Evolutionary conservation across 2,113 vertebrate genomes (phyloP), one percentile per base, ranked within the genome.

Genomic region (Ctenodactylus gundi): DNA sequence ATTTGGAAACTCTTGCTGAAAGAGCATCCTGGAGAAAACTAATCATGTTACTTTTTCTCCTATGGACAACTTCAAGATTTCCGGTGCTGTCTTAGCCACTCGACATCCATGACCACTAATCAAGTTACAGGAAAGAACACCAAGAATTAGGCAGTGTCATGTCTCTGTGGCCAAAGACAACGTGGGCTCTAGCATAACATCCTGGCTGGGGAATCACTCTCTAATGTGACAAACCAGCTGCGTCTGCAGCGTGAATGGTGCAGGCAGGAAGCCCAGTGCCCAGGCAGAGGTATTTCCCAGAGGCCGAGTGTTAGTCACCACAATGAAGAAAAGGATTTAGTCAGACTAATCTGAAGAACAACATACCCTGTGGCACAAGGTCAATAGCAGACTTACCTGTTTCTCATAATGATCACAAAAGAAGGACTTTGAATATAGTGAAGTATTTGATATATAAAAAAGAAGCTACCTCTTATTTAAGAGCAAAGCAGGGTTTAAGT

Each of bases 141-240:
- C 6, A 4, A 17, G 20, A 41, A 62, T 29, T 34, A 31, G 83
- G 34, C 29, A 75, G 23, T 2, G 6, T 34, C 25, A 23, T 6
- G 9, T 55, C 20, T 51, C 46, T 73, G 70, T 55, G 21, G 14
- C 21, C 7, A 25, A 14, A 80, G 41, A 20, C 36, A 46, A n/a
- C 4, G 1, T 6, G 9, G 2, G 23, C 11, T 31, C n/a, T 13
- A 4, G 25, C 1, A 3, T 29, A n/a, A 11, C 21, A 67, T 12
- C 8, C 46, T 15, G 4, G 2, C 21, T 58, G 23, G 36, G 49
- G 10, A 36, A 29, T 4, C 58, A 67, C 57, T 55, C 29, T 49
- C 34, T 75, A 9, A 9, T n/a, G 7, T 1, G 11, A 25, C 25
- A 46, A 10, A 49, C 4, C 29, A 60, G 15, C 51, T 62, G 29